Base-by-base conservation (phyloP, 2,888 invertebrate species). In the Drosophila picticornis region DNA sequence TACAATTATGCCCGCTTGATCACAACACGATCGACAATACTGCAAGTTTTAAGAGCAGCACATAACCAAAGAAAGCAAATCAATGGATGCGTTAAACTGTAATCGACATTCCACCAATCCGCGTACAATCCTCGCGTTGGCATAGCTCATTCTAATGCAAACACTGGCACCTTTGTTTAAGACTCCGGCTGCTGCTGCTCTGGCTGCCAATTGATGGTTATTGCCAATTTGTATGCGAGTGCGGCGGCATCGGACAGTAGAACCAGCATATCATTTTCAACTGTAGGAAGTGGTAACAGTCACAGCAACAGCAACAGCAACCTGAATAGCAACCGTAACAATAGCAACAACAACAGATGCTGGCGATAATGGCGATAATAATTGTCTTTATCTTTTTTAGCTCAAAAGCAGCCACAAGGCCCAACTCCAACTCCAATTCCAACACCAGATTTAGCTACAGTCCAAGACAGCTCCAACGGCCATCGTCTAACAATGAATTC, bases 341-440 rank as follows among this genome's bases (percentile, higher is more conserved):
- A 59, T 74, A 81, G 13, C 29, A 34, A 67, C 68, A 56, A 68
- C 77, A 75, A 74, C 83, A 67, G 87, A 88, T 87, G 88, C 84
- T 82, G 87, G 84, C 88, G 87, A 87, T 90, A 87, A 87, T 87
- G 80, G 88, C 88, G 87, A 87, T 87, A 87, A 90, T 87, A 87
- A 87, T 87, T 87, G 90, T 87, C 90, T 88, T 87, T 90, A 87
- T 90, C 87, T 87, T 83, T 85, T 85, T 83, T 76, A 80, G 88
- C 77, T 77, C 72, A 84, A 84, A 75, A 70, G 60, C 70, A 62
- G 85, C 71, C 80, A 70, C 59, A 73, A 76, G 84, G 70, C 65
- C 63, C 46, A 46, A 46, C 46, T 13, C 7, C 46, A 32, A 32
- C 11, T 11, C 63, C 43, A 46, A 43, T 22, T 22, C 13, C 43